Evolutionary conservation across 2,113 vertebrate species (phyloP).

Genomic region (Gallinago jamesoni): DNA sequence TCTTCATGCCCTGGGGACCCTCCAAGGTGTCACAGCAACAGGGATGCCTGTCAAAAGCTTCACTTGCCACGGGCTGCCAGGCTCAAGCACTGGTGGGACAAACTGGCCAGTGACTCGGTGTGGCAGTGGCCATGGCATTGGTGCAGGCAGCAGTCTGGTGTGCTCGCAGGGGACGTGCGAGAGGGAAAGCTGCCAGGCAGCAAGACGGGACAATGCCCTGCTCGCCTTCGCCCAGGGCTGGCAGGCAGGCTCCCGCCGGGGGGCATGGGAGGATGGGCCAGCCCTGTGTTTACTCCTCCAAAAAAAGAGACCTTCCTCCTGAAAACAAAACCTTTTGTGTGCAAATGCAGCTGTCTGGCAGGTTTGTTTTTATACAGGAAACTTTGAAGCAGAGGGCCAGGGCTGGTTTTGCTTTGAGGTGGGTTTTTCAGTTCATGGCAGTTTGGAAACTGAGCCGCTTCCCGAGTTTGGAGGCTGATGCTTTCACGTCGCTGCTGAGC

Average conservation of each 20-base stretch:
- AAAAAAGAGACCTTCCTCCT: slow-evolving; percentile 7
- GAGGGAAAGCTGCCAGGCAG: neutral
- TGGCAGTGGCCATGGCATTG: fast-evolving
- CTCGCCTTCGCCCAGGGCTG: neutral
- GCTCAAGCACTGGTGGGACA: neutral
- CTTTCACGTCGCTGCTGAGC: neutral
- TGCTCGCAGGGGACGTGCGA: neutral
- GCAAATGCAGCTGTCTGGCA: neutral
- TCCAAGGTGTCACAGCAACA: neutral
- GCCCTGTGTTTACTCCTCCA: slow-evolving; percentile 24
- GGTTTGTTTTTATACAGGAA: slow-evolving; percentile 37
- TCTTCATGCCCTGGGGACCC: neutral
- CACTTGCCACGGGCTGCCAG: fast-evolving
- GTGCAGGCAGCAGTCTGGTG: neutral
- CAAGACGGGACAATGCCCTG: neutral
- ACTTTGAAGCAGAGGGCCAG: neutral
- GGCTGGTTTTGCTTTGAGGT: neutral
- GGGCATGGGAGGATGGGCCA: slow-evolving; percentile 5
- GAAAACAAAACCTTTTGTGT: slow-evolving; percentile 44
- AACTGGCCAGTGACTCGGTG: fast-evolving
- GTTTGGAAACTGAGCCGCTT: neutral
- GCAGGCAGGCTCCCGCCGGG: neutral
- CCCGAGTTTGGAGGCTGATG: neutral
- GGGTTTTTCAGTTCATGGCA: neutral
- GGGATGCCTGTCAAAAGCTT: fast-evolving